phyloP scores from a whole-genome alignment of 2,113 vertebrate genomes.

The Budorcas taxicolor region DNA sequence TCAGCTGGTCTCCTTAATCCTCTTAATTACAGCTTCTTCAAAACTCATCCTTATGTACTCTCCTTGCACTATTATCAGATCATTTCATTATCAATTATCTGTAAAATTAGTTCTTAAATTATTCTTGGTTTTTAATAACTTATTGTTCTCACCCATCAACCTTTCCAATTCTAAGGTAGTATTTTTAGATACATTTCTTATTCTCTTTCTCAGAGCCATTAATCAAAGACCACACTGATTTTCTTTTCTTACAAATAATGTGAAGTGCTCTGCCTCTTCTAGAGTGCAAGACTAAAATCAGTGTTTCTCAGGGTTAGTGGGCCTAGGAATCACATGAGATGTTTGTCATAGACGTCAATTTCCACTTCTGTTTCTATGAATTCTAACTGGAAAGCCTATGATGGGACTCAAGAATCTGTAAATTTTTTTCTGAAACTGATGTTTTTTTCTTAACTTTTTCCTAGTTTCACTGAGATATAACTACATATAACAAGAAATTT shows the following conservation, averaged over 20 bases:
- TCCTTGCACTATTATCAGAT: conserved; percentile 62
- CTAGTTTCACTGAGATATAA: not conserved
- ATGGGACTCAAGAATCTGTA: not conserved
- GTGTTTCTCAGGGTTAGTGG: not conserved
- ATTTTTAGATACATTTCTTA: conserved; percentile 66
- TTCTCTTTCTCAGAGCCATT: conserved; percentile 48
- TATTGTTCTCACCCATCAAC: conserved; percentile 69
- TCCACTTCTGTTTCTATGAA: not conserved
- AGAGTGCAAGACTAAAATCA: not conserved
- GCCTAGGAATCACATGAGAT: not conserved
- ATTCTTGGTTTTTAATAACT: conserved; percentile 70
- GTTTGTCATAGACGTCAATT: not conserved
- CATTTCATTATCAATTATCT: conserved; percentile 76
- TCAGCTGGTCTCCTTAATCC: conserved; percentile 61
- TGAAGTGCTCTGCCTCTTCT: not conserved
- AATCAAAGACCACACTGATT: conserved; percentile 52
- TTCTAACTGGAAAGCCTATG: not conserved
- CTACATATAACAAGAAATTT: not conserved
- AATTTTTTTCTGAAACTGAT: not conserved
- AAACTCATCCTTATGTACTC: conserved; percentile 53
- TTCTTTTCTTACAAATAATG: conserved; percentile 25
- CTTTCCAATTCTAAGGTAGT: conserved; percentile 67
- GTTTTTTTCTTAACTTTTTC: not conserved
- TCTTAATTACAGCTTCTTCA: conserved; percentile 67
- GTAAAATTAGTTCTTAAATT: conserved; percentile 74